These are phyloP conservation scores for Zoanthus gigantus DNA, from an alignment of 92 coral and sea anemone genomes.

Conservation along the genomic window DNA sequence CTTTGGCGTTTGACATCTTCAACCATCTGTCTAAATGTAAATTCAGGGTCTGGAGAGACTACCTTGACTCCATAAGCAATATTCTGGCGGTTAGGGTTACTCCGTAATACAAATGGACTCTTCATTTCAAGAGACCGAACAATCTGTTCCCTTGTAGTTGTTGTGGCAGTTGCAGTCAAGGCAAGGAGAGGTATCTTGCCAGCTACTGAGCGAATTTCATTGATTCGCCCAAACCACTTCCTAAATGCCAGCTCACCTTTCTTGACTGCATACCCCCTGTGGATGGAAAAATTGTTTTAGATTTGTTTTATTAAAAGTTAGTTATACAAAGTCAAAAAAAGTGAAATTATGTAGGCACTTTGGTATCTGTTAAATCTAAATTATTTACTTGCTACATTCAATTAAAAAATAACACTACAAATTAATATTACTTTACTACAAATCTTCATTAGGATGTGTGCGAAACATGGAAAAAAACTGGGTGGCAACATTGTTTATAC, in stretches of 20 bases:
- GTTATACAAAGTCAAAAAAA: slow-evolving; percentile 20
- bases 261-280: slow-evolving; percentile 58
- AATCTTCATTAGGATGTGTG: slow-evolving; percentile 11
- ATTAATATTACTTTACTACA: slow-evolving; percentile 16
- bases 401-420: slow-evolving; percentile 11
- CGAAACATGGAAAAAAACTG: slow-evolving; percentile 22
- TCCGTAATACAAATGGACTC: slow-evolving; percentile 9
- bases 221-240: slow-evolving; percentile 65
- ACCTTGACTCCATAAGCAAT: slow-evolving; percentile 56
- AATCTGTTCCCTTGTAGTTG: slow-evolving; percentile 49
- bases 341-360: slow-evolving; percentile 6
- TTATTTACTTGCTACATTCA: not conserved
- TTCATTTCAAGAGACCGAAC: slow-evolving; percentile 55
- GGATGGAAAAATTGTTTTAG: slow-evolving; percentile 4
- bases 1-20: slow-evolving; percentile 43
- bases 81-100: slow-evolving; percentile 52
- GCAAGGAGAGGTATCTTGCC: slow-evolving; percentile 46
- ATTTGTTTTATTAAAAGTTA: slow-evolving; percentile 8
- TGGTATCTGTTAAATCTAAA: slow-evolving; percentile 12
- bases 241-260: slow-evolving; percentile 61
- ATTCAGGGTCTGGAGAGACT: slow-evolving; percentile 45
- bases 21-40: slow-evolving; percentile 35
- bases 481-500: slow-evolving; percentile 13
- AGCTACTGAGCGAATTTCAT: slow-evolving; percentile 57
- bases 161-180: slow-evolving; percentile 69